Base-by-base conservation (phyloP, 2,888 invertebrate species). In the Caenorhabditis sp. region DNA sequence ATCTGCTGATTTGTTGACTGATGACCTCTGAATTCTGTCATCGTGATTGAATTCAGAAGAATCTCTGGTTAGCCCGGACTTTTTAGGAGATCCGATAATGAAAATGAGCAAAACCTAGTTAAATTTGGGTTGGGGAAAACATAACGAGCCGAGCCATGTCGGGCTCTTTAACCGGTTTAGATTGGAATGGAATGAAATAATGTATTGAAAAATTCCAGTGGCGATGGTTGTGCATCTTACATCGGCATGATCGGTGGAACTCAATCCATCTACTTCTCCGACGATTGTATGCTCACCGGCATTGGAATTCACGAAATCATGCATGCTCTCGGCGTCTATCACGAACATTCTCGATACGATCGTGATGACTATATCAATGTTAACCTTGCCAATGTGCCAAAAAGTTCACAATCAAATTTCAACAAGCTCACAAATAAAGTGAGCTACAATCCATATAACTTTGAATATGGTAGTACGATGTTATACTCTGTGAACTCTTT, bases 321-420 rank as follows among this genome's bases (percentile, higher is more conserved):
- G 17, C 85, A 85, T 71, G 82, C 85, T 14, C 71, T 85, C n/a
- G 80, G 85, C 10, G 75, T 84, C 67, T 85, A 82, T 70, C 85
- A 85, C 67, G 77, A 77, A 26, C 85, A 77, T 58, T 69, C 65
- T 1, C 59, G 72, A 58, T 70, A 62, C 54, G 75, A 75, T 43
- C 59, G 75, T 10, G 75, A 75, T 54, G 58, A 63, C 26, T 70
- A 59, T 25, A 63, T 75, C 5, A 65, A 60, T 3, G 63, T 75
- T 17, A 64, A 67, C 38, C 63, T 62, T 52, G 53, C 65, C 12
- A 74, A 74, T 50, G 67, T 74, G 4, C 23, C 52, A 2, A 4
- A n/a, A 7, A 23, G 23, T 21, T 20, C 2, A 20, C 21, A 36
- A 31, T 58, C 36, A n/a, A 56, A 56, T 17, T 23, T 26, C 56